phyloP scores from a whole-genome alignment of 2,113 vertebrate species.

The Fregetta grallaria region DNA sequence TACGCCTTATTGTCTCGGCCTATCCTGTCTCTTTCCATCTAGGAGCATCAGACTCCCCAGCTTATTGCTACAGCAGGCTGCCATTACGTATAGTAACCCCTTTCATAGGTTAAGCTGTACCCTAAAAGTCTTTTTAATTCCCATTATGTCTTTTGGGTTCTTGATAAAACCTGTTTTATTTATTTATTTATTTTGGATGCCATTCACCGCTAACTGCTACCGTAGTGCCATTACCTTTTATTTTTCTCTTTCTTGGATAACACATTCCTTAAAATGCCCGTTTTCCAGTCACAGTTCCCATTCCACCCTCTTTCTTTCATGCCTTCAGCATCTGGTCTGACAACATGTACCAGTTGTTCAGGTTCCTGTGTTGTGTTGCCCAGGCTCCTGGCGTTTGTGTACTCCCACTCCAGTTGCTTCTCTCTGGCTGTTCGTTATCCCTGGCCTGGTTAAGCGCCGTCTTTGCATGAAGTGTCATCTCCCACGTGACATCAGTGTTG shows the following conservation, averaged over 20 bases:
- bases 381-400: neutral
- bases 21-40: neutral
- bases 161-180: neutral
- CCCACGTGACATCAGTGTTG: neutral
- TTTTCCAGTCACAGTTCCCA: neutral
- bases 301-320: neutral
- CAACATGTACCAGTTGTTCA: neutral
- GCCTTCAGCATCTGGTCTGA: neutral
- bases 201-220: neutral
- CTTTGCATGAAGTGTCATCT: neutral
- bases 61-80: neutral
- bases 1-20: neutral
- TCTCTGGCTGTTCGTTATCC: neutral
- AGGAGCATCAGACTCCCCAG: neutral
- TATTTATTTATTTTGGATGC: neutral
- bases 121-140: neutral
- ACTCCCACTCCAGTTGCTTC: neutral
- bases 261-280: neutral
- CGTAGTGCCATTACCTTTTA: neutral
- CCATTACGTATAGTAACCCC: neutral
- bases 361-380: neutral
- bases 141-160: neutral
- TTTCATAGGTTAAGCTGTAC: neutral
- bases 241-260: neutral
- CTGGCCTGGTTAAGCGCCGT: neutral